Percentiles rank a stretch among this genome's conserved stretches.
These are phyloP conservation scores for Pristionchus exspectatus DNA, from an alignment of 2,888 invertebrate genomes.

Conservation along the genomic window DNA sequence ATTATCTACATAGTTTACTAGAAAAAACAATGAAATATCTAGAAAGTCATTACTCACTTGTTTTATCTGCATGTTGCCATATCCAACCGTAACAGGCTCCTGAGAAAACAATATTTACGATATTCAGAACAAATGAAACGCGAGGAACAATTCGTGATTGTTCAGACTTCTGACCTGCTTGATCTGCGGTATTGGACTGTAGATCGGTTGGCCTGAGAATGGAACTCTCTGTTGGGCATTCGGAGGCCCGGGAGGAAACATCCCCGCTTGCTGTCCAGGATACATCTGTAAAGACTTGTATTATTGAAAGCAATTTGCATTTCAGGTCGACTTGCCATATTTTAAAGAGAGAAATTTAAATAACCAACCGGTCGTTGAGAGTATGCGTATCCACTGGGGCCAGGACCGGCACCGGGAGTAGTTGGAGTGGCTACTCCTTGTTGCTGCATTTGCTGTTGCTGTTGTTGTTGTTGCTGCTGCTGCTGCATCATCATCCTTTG, in stretches of 20 bases:
- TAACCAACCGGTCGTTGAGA: slow-evolving; percentile 3
- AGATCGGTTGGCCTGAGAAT: background rate
- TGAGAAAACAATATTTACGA: background rate
- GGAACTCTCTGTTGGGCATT: slow-evolving; percentile 44
- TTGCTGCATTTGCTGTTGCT: slow-evolving; percentile 21
- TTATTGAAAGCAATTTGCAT: background rate
- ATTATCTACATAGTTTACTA: background rate
- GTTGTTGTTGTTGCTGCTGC: slow-evolving; percentile 40
- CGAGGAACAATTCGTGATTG: background rate
- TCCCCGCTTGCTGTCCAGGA: background rate
- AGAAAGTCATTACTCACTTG: background rate
- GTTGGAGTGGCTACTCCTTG: slow-evolving; percentile 19
- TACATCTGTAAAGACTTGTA: slow-evolving; percentile 10
- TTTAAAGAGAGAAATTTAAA: background rate
- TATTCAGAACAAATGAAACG: background rate
- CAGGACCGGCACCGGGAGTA: slow-evolving; percentile 9
- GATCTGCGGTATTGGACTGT: slow-evolving; percentile 1
- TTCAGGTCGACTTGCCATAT: too few species aligned
- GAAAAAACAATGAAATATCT: background rate
- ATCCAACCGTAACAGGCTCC: background rate
- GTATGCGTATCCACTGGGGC: background rate
- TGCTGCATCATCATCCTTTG: slow-evolving; percentile 40
- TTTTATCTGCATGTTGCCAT: background rate
- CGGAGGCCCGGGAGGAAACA: background rate
- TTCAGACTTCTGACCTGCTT: background rate